Evolutionary conservation across 2,888 invertebrate genomes (phyloP).

Genomic region (Sinotaia quadrata): DNA sequence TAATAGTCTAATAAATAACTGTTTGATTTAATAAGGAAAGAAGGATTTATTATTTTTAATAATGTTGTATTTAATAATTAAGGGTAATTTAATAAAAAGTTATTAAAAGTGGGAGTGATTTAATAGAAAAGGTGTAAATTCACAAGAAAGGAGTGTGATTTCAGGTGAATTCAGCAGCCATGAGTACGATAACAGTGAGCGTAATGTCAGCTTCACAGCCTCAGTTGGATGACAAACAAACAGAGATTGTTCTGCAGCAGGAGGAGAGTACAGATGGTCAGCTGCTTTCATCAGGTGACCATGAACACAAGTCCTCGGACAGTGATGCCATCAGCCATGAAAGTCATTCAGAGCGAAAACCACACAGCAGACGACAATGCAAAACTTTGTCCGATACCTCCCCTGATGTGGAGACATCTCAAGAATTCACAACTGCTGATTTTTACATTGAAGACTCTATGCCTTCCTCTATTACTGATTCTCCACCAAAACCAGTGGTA

Average conservation of each 20-base stretch:
- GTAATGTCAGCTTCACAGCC: constrained; percentile 6
- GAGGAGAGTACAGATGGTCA: constrained; percentile 14
- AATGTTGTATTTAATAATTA: too few relatives aligned
- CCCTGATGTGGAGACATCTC: constrained; percentile 64
- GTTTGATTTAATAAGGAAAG: too few relatives aligned
- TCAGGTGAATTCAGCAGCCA: constrained; percentile 28
- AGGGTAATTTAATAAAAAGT: too few relatives aligned
- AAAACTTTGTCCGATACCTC: constrained; percentile 46
- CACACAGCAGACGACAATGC: constrained; percentile 28
- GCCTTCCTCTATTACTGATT: constrained; percentile 84
- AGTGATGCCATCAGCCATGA: constrained; percentile 23
- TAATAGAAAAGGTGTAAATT: too few relatives aligned
- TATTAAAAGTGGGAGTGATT: too few relatives aligned
- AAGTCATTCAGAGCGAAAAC: constrained; percentile 27
- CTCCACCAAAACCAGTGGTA: constrained; percentile 41
- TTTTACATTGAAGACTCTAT: constrained; percentile 92
- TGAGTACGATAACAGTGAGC: constrained; percentile 20
- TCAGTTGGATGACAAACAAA: not conserved
- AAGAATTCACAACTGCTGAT: constrained; percentile 85
- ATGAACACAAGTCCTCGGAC: constrained; percentile 29
- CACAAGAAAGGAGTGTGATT: not conserved
- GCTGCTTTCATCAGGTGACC: constrained; percentile 24
- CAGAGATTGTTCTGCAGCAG: not conserved
- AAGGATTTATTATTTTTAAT: too few relatives aligned
- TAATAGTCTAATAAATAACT: too few relatives aligned